These are phyloP conservation scores for Corythucha ciliata DNA, from an alignment of 2,888 invertebrate genomes.

Conservation along the genomic window DNA sequence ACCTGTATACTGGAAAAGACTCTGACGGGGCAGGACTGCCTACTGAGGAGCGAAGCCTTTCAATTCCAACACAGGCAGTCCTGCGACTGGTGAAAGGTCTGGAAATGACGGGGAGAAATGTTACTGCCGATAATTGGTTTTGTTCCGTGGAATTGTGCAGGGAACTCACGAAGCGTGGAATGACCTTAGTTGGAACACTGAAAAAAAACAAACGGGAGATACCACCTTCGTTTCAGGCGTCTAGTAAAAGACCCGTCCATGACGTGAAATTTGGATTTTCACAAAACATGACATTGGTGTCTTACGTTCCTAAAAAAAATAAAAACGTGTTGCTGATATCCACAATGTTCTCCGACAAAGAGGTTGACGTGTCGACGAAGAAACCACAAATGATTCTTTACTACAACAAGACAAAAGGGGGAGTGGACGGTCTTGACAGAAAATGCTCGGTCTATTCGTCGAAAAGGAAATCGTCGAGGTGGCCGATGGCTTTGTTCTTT, in stretches of 20 bases:
- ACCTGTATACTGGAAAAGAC: conserved; percentile 37
- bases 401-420: conserved; percentile 4
- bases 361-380: conserved; percentile 6
- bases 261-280: conserved; percentile 24
- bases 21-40: conserved; percentile 35
- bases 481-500: conserved; percentile 29
- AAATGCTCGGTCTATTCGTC: conserved; percentile 20
- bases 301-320: conserved; percentile 24
- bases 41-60: conserved; percentile 34
- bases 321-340: conserved; percentile 26
- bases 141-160: conserved; percentile 36
- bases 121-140: conserved; percentile 39
- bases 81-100: conserved; percentile 35
- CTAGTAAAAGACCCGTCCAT: conserved; percentile 4
- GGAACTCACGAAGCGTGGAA: conserved; percentile 16
- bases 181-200: conserved; percentile 23
- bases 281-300: conserved; percentile 24
- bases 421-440: conserved; percentile 1
- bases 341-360: conserved; percentile 19
- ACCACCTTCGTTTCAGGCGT: conserved; percentile 23
- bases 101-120: conserved; percentile 36
- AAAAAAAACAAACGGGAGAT: conserved; percentile 27
- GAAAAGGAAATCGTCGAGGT: conserved; percentile 25
- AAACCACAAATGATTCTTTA: conserved; percentile 1
- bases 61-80: conserved; percentile 37